These are phyloP conservation scores for Philopedon plagiatum DNA, from an alignment of 2,888 invertebrate genomes.

Conservation along the genomic window DNA sequence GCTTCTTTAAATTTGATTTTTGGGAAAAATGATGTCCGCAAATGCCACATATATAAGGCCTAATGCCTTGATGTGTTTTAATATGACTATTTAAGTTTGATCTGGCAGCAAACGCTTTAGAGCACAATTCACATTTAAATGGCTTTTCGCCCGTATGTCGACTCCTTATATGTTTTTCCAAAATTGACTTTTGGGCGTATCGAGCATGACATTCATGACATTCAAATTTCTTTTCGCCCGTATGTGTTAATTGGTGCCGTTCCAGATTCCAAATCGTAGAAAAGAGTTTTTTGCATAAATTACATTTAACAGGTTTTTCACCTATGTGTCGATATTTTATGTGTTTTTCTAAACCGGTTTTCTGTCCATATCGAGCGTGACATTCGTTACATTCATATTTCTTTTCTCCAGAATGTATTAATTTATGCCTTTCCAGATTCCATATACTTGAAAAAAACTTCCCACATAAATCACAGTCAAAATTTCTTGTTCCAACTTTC, in stretches of 20 bases:
- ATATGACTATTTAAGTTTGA: conserved; percentile 26
- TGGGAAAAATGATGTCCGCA: conserved; percentile 33
- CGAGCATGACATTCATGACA: conserved; percentile 20
- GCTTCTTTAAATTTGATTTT: conserved; percentile 40
- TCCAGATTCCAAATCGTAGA: conserved; percentile 27
- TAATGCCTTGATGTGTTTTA: conserved; percentile 23
- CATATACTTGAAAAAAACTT: conserved; percentile 8
- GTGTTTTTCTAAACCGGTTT: conserved; percentile 27
- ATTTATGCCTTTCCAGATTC: conserved; percentile 28
- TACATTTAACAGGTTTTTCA: conserved; percentile 14
- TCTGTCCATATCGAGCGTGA: conserved; percentile 18
- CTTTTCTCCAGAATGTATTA: conserved; percentile 26
- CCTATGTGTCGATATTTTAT: conserved; percentile 16
- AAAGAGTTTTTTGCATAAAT: conserved; percentile 11
- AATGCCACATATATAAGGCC: conserved; percentile 26
- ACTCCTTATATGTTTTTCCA: conserved; percentile 32
- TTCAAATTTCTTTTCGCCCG: conserved; percentile 26
- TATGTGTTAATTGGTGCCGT: conserved; percentile 29
- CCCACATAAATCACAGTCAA: neutral
- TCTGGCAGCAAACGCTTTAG: conserved; percentile 24
- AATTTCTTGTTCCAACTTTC: neutral
- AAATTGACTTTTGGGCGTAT: conserved; percentile 27
- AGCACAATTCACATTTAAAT: conserved; percentile 22
- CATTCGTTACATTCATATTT: conserved; percentile 22
- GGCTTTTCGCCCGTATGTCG: conserved; percentile 23